phyloP scores from a whole-genome alignment of 2,113 vertebrate genomes.

The Melospiza georgiana region DNA sequence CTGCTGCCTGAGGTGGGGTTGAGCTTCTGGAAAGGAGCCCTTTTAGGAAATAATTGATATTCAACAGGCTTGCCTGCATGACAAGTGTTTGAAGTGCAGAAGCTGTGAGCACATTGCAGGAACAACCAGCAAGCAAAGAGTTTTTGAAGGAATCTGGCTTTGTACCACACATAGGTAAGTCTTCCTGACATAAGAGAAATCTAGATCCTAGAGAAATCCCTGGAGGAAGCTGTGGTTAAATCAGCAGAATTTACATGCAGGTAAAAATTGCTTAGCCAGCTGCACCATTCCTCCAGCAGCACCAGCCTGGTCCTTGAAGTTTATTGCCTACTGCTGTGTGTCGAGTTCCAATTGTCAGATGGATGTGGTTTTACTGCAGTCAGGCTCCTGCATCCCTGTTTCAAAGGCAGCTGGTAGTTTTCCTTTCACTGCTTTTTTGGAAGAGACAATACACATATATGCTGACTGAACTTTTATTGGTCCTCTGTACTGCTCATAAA shows the following conservation, averaged over 20 bases:
- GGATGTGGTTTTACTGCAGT: not conserved
- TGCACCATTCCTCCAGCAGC: not conserved
- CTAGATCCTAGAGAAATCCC: not conserved
- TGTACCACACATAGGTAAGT: not conserved
- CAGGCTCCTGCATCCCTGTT: not conserved
- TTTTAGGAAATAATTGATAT: not conserved
- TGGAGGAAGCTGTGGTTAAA: not conserved
- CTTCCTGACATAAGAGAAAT: not conserved
- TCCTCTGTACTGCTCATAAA: not conserved
- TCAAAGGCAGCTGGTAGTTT: not conserved
- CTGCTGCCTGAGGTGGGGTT: not conserved
- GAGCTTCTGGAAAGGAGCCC: not conserved
- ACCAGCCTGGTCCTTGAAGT: not conserved
- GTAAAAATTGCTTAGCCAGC: conserved; percentile 8
- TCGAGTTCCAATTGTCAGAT: not conserved
- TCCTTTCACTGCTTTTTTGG: not conserved
- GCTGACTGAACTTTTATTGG: not conserved
- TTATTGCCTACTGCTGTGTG: not conserved
- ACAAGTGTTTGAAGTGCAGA: not conserved
- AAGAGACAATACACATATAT: fast-evolving
- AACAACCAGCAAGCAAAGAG: not conserved
- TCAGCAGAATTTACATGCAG: not conserved
- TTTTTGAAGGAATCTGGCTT: not conserved
- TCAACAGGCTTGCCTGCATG: not conserved
- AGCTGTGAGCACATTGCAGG: not conserved